A percentile compares a stretch with the other conserved stretches of the same genome.
These are phyloP conservation scores for Ctenopoma multispine DNA, from an alignment of 2,797 vertebrate genomes.

Conservation along the genomic window DNA sequence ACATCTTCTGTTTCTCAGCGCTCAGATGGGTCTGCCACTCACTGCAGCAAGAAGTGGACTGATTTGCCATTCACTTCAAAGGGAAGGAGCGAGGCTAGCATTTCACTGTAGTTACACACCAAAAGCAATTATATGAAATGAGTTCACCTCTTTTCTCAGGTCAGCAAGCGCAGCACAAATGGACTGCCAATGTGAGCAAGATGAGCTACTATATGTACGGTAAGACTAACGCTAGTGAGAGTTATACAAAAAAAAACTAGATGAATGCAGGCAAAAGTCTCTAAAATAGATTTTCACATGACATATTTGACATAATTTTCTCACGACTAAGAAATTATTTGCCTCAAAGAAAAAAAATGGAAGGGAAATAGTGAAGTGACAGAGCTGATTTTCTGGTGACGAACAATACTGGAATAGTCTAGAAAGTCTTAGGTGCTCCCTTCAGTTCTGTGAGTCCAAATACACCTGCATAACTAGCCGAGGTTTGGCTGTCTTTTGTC, in stretches of 20 bases:
- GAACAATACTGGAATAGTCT: too few relatives aligned
- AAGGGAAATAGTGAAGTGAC: background rate
- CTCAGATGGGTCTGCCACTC: background rate
- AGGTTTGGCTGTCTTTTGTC: background rate
- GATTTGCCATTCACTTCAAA: background rate
- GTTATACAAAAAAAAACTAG: background rate
- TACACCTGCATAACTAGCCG: too few relatives aligned
- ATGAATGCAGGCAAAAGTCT: background rate
- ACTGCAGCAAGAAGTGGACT: background rate
- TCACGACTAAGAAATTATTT: too few relatives aligned
- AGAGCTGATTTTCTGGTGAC: background rate
- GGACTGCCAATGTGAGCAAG: background rate
- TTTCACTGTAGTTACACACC: background rate
- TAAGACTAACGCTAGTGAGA: too few relatives aligned
- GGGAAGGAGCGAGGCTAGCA: background rate
- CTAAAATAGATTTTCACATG: background rate
- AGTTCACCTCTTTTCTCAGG: constrained; percentile 2
- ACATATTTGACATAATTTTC: too few relatives aligned
- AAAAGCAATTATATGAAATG: background rate
- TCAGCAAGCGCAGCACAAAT: background rate
- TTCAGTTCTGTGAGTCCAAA: too few relatives aligned
- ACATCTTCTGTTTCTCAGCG: background rate
- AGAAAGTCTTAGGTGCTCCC: too few relatives aligned
- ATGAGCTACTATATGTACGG: background rate
- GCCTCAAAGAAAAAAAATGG: background rate